These are phyloP conservation scores for Stichopus chloronotus DNA, from an alignment of 35 echinoderm and acorn worm species.

Conservation along the genomic window DNA sequence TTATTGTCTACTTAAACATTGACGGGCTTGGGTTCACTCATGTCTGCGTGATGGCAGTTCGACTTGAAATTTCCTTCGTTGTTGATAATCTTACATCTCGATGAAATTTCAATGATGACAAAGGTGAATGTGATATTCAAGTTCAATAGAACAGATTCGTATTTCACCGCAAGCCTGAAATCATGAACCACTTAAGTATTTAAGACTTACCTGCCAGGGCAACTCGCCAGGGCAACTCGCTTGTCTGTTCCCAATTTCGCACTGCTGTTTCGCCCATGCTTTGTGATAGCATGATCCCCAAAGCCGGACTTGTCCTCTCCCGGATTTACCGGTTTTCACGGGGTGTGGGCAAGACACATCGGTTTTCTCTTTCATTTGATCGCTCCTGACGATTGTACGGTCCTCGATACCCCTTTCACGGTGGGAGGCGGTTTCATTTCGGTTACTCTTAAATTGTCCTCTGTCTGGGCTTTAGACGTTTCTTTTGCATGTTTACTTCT, in stretches of 20 bases:
- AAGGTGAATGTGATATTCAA: no score
- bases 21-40: not conserved
- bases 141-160: no score
- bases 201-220: conserved; percentile 4
- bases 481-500: no score
- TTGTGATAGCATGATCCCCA: not conserved
- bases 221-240: conserved; percentile 34
- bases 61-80: not conserved
- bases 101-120: no score
- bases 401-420: no score
- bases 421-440: not conserved
- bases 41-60: not conserved
- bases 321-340: no score
- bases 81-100: no score
- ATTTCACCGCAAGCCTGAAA: not conserved
- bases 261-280: not conserved
- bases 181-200: not conserved
- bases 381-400: no score
- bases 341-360: no score
- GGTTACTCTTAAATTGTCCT: not conserved
- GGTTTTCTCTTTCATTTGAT: no score
- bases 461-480: not conserved
- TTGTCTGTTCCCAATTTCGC: not conserved
- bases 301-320: no score
- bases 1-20: not conserved